phyloP scores from a whole-genome alignment of 2,113 vertebrate species.

The Mixornis gularis region DNA sequence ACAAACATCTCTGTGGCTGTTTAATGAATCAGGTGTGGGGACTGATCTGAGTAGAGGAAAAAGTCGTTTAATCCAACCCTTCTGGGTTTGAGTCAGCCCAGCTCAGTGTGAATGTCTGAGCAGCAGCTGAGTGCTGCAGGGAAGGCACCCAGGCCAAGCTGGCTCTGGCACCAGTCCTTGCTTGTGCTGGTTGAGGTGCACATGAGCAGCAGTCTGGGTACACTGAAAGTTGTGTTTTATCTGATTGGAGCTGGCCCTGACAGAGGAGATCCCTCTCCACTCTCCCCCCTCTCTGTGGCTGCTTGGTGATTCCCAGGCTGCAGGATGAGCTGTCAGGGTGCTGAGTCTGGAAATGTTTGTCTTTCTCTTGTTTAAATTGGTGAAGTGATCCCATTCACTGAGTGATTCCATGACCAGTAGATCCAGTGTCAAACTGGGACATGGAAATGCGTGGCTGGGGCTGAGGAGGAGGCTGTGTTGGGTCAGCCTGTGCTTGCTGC shows the following conservation, averaged over 20 bases:
- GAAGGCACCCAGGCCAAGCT: not conserved
- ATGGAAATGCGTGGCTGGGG: accelerated
- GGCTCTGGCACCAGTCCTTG: not conserved
- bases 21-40: not conserved
- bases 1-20: not conserved
- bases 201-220: not conserved
- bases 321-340: not conserved
- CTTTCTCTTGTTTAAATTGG: not conserved
- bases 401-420: accelerated
- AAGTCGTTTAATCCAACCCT: not conserved
- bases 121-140: not conserved
- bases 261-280: not conserved
- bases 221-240: not conserved
- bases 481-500: not conserved
- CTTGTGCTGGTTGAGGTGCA: not conserved
- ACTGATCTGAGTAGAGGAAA: not conserved
- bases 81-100: not conserved
- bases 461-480: not conserved
- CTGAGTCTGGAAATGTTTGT: not conserved
- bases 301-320: not conserved
- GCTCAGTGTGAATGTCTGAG: not conserved
- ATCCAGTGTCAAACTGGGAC: not conserved
- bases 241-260: not conserved
- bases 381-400: not conserved
- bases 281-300: not conserved